phyloP scores from a whole-genome alignment of 1,140 invertebrate genomes.

The Glomeris maerens region DNA sequence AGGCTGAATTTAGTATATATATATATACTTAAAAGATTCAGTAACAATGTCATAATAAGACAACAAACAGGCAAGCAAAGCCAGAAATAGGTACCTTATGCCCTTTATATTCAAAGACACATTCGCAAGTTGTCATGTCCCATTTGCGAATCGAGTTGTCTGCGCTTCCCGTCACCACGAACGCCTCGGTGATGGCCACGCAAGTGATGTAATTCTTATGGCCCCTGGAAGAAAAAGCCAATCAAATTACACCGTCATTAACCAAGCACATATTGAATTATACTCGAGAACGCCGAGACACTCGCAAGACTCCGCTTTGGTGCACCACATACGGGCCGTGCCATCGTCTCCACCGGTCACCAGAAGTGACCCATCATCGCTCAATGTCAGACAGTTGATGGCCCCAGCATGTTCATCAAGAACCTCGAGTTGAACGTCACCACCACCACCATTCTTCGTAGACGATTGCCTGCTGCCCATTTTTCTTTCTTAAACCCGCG shows the following conservation, averaged over 20 bases:
- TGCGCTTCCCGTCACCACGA: constrained; percentile 37
- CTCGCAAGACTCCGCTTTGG: constrained; percentile 35
- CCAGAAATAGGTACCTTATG: constrained; percentile 4
- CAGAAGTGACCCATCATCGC: constrained; percentile 39
- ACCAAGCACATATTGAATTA: neutral
- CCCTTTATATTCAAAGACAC: constrained; percentile 33
- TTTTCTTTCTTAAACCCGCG: no score
- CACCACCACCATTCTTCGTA: no score
- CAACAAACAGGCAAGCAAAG: neutral
- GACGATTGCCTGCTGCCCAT: no score
- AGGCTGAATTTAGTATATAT: no score
- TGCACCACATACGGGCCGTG: constrained; percentile 37
- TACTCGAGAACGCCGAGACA: constrained; percentile 36
- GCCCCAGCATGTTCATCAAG: constrained; percentile 30
- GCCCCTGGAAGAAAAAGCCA: constrained; percentile 20
- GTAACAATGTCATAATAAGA: constrained; percentile 1
- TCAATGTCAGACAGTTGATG: constrained; percentile 41
- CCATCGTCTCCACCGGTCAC: constrained; percentile 40
- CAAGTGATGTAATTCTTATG: constrained; percentile 40
- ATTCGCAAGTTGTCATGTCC: constrained; percentile 38
- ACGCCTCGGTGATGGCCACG: constrained; percentile 35
- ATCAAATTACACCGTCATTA: neutral
- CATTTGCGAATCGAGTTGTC: constrained; percentile 41
- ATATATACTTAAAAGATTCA: no score
- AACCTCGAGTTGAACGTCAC: no score